Evolutionary conservation across 64 coral and sea anemone genomes (phyloP).

Genomic region (Porites australiensis): DNA sequence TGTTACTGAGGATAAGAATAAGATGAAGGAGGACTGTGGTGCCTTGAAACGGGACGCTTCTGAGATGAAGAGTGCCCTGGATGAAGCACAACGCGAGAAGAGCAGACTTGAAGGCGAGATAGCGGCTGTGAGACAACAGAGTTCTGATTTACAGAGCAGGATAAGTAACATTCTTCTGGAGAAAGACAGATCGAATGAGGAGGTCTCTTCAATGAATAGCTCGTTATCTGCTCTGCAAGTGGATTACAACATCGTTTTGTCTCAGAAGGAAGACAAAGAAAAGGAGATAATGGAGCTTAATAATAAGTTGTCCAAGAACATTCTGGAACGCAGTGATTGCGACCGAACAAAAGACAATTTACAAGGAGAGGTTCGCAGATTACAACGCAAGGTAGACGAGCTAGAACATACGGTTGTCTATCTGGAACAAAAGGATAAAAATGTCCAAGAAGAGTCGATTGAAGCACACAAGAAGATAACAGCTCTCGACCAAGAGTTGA

Average conservation of each 20-base stretch:
- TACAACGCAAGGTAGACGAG: constrained; percentile 57
- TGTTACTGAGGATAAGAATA: constrained; percentile 66
- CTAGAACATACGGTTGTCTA: constrained; percentile 60
- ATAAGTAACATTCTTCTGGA: constrained; percentile 6
- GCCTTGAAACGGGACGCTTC: constrained; percentile 58
- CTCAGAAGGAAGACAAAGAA: constrained; percentile 31
- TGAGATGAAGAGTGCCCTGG: constrained; percentile 52
- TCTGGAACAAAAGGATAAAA: constrained; percentile 68
- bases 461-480: constrained; percentile 63
- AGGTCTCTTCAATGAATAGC: neutral
- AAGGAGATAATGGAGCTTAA: constrained; percentile 25
- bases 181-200: constrained; percentile 18
- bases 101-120: constrained; percentile 43
- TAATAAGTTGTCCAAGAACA: constrained; percentile 56
- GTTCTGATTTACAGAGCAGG: constrained; percentile 37
- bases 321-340: constrained; percentile 51
- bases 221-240: constrained; percentile 2
- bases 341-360: constrained; percentile 48
- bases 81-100: constrained; percentile 37
- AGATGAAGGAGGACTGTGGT: constrained; percentile 47
- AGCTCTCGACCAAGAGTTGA: constrained; percentile 80
- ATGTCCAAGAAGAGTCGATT: constrained; percentile 67
- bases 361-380: constrained; percentile 50
- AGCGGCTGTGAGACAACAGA: constrained; percentile 17
- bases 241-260: constrained; percentile 4